Percentiles rank a stretch among this genome's conserved stretches.
Conservation (phyloP, 2,113 vertebrate species). For the Atlantisia rogersi region DNA sequence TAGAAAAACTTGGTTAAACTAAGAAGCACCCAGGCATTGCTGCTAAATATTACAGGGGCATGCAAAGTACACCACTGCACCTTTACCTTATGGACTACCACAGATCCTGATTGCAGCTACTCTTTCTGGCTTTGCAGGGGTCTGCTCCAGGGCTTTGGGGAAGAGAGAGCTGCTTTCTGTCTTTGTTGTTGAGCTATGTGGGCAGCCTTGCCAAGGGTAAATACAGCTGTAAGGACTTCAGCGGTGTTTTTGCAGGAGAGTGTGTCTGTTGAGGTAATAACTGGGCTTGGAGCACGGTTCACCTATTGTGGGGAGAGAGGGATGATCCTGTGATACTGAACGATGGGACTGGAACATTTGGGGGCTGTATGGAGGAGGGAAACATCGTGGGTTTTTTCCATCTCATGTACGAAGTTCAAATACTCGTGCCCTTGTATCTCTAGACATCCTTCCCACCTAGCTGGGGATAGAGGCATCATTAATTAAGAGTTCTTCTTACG, state of each 20-base stretch:
- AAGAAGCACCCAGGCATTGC: neutral
- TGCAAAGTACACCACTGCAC: neutral
- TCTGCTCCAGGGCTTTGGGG: neutral
- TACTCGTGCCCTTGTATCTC: neutral
- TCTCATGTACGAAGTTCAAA: neutral
- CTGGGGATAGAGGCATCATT: neutral
- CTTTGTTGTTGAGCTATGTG: neutral
- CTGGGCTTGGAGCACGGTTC: neutral
- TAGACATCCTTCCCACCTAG: neutral
- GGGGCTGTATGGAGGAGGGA: neutral
- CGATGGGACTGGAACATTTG: fast-evolving
- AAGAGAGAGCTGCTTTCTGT: neutral
- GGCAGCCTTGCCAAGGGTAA: neutral
- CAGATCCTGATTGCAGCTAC: neutral
- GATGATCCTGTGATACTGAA: neutral
- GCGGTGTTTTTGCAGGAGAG: neutral
- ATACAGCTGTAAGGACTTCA: slow-evolving; percentile 2
- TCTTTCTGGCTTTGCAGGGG: neutral
- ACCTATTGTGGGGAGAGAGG: neutral
- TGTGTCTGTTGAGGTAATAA: fast-evolving
- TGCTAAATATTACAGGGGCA: neutral
- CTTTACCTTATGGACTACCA: neutral
- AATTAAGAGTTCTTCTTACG: neutral
- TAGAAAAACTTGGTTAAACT: neutral
- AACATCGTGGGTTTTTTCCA: neutral